Percentiles rank a stretch among this genome's conserved stretches.
Evolutionary conservation across 2,888 invertebrate species (phyloP).

Genomic region (Cryptocheilus praepositus): DNA sequence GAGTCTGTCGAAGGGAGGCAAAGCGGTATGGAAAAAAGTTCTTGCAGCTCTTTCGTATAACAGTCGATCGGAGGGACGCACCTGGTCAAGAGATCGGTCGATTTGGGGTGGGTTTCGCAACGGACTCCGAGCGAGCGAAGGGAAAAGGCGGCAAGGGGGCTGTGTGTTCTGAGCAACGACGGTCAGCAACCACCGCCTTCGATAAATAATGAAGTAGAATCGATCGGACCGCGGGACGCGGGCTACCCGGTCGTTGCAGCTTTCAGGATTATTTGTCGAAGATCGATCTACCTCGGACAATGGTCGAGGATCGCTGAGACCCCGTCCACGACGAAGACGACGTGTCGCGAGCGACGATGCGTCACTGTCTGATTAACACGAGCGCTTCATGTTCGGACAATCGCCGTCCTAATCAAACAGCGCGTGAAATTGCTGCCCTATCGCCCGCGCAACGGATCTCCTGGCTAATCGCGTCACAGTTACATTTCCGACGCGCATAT

Average conservation of each 20-base stretch:
- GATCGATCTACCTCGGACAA: constrained; percentile 2
- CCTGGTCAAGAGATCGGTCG: constrained; percentile 52
- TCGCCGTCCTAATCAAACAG: constrained; percentile 40
- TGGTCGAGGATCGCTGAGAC: constrained; percentile 18
- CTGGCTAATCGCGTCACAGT: too few relatives aligned
- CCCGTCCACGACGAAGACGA: constrained; percentile 10
- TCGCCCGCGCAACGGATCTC: too few relatives aligned
- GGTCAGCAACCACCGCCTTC: constrained; percentile 39
- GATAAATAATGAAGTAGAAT: constrained; percentile 37
- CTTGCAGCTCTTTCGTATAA: constrained; percentile 12
- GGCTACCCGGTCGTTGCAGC: constrained; percentile 7
- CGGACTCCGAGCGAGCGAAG: constrained; percentile 5
- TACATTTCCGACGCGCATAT: too few relatives aligned
- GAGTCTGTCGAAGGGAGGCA: constrained; percentile 18
- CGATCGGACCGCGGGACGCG: constrained; percentile 12
- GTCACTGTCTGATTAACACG: constrained; percentile 57
- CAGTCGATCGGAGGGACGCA: constrained; percentile 45
- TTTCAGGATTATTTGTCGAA: constrained; percentile 22
- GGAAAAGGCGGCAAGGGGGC: constrained; percentile 10
- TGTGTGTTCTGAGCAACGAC: constrained; percentile 19
- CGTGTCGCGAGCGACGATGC: constrained; percentile 36
- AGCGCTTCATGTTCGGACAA: constrained; percentile 14
- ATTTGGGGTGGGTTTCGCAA: constrained; percentile 41
- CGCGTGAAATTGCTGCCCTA: neutral
- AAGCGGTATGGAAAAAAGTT: constrained; percentile 18